phyloP scores from a whole-genome alignment of 1,140 invertebrate species.

The Macrobrachium nipponense region DNA sequence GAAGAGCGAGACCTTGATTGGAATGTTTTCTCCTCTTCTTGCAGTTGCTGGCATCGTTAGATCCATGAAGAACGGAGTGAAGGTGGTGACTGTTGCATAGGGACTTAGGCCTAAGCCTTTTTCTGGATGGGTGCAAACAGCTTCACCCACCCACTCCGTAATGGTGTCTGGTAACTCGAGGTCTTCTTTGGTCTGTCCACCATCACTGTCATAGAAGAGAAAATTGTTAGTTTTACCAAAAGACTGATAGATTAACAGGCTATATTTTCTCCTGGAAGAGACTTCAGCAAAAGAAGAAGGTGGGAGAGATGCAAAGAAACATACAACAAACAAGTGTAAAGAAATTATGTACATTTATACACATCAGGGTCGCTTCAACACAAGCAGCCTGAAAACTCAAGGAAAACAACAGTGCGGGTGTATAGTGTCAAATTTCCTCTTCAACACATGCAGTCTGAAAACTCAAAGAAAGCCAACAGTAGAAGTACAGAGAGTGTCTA shows the following conservation, averaged over 20 bases:
- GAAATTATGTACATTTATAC: too few species aligned
- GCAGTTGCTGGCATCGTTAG: slow-evolving; percentile 79
- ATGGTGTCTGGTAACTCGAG: slow-evolving; percentile 78
- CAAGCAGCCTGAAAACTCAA: too few species aligned
- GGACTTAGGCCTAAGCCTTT: slow-evolving; percentile 76
- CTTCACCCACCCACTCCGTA: slow-evolving; percentile 79
- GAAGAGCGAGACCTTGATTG: slow-evolving; percentile 78
- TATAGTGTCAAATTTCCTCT: too few species aligned
- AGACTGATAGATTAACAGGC: background rate
- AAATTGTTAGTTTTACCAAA: background rate
- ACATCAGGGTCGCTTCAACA: too few species aligned
- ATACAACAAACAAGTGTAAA: too few species aligned
- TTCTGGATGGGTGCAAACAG: slow-evolving; percentile 76
- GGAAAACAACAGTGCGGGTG: too few species aligned
- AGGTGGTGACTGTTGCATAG: slow-evolving; percentile 73
- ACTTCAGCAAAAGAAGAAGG: too few species aligned
- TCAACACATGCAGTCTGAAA: too few species aligned
- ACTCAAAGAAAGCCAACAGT: too few species aligned
- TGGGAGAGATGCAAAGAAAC: too few species aligned
- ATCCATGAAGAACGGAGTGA: slow-evolving; percentile 81
- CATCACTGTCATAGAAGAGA: background rate
- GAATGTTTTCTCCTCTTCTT: slow-evolving; percentile 77
- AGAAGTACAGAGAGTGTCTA: too few species aligned
- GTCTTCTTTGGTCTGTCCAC: slow-evolving; percentile 56
- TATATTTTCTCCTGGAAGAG: too few species aligned